phyloP scores from a whole-genome alignment of 2,888 invertebrate species.

The Campaea margaritaria region DNA sequence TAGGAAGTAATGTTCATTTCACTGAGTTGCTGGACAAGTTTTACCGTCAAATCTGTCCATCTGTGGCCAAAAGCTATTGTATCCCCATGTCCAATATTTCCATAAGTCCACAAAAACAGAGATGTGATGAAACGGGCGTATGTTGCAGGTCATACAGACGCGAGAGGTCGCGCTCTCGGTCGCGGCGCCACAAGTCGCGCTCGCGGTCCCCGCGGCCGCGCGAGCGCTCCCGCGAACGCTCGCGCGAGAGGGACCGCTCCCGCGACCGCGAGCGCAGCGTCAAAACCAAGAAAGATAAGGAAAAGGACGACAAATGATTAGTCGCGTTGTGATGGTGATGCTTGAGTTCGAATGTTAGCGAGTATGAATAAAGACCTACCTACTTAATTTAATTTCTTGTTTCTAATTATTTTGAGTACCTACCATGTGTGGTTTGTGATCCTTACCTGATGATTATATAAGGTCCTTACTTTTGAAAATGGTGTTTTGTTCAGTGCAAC shows the following conservation, averaged over 20 bases:
- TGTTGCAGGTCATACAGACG: conserved; percentile 86
- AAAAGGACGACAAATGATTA: conserved; percentile 89
- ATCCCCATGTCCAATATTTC: no score
- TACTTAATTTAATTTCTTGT: conserved; percentile 15
- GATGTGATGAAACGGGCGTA: neutral
- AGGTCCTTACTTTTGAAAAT: no score
- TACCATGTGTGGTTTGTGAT: no score
- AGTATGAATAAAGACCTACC: conserved; percentile 33
- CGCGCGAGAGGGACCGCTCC: conserved; percentile 75
- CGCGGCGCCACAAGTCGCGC: conserved; percentile 89
- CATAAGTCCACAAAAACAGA: neutral
- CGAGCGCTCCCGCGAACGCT: conserved; percentile 68
- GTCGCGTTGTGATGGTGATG: conserved; percentile 17
- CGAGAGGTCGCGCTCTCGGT: conserved; percentile 88
- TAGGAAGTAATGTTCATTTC: no score
- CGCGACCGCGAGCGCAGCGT: conserved; percentile 75
- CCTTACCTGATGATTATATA: no score
- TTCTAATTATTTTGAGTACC: conserved; percentile 12
- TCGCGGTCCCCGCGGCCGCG: conserved; percentile 83
- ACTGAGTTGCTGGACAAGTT: no score
- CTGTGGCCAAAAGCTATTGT: no score
- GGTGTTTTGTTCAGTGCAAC: no score
- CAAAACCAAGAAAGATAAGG: conserved; percentile 86
- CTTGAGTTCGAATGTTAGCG: conserved; percentile 24
- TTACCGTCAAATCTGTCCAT: no score